Base-by-base conservation (phyloP, 2,888 invertebrate species). In the Hipparchia sbordonii region DNA sequence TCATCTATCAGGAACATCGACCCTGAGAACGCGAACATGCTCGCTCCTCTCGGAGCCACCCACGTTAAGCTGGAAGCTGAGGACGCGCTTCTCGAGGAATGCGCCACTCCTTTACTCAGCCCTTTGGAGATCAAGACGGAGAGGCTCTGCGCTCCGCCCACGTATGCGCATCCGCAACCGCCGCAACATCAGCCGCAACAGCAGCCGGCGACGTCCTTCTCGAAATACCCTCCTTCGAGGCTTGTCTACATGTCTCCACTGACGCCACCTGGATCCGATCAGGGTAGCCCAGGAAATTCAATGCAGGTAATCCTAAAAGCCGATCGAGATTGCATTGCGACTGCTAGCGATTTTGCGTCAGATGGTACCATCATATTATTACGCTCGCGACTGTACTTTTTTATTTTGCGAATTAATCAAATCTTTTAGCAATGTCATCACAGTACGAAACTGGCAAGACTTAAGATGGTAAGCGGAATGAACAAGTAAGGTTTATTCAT, bases 221-320 rank as follows among this genome's bases (percentile, higher is more conserved):
- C 92, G 79, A 90, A 93, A 82, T 94, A 93, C 81, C 93, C 93
- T 67, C 89, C 89, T 45, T 89, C 87, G 79, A 88, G 94, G 78
- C 91, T 92, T 76, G 90, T 97, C 94, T 97, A 97, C 90, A 97
- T 97, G 87, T 96, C 97, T 60, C 98, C 97, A 60, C 91, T 97
- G 82, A 98, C 98, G 79, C 97, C 98, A 60, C 98, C 98, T 78
- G 97, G 96, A 87, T 97, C 98, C 72, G 97, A 98, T 86, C 98
- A 97, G 74, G 97, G 97, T 77, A 97, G 97, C 81, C 97, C 97
- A 10, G 96, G 96, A 76, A 96, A 96, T 87, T 94, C 96, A 75
- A 93, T 95, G 91, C 92, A 95, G 94, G 94, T 94, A 90, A 87
- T 70, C 71, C 48, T 51, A 62, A 57, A 72, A 54, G 67, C 39